Evolutionary conservation across 1,140 invertebrate genomes (phyloP).

Genomic region (Tachypleus tridentatus): DNA sequence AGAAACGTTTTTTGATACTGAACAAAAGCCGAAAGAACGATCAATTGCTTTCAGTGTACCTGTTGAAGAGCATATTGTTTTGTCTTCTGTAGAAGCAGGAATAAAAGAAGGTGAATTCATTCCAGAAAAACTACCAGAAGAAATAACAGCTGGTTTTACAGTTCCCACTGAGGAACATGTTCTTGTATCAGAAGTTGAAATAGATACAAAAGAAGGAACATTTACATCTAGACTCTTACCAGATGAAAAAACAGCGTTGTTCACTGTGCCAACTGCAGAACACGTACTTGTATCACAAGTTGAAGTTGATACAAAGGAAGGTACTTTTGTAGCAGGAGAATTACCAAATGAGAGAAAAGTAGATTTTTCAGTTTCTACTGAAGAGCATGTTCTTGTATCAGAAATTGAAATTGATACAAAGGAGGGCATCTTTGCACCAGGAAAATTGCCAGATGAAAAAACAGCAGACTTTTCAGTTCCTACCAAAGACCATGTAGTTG

Average conservation of each 20-base stretch:
- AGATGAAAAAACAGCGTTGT: conserved; percentile 1
- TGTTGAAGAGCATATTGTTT: conserved; percentile 15
- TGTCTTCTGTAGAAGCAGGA: conserved; percentile 10
- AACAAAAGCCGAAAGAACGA: conserved; percentile 6
- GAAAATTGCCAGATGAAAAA: conserved; percentile 32
- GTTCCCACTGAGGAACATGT: conserved; percentile 20
- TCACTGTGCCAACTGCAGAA: conserved; percentile 11
- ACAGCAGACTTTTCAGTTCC: conserved; percentile 32
- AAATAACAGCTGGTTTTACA: conserved; percentile 12
- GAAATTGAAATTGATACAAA: conserved; percentile 8
- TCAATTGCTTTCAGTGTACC: conserved; percentile 12
- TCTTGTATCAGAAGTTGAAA: conserved; percentile 19
- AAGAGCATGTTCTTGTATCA: conserved; percentile 12
- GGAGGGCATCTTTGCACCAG: conserved; percentile 5
- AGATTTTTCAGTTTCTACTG: conserved; percentile 5
- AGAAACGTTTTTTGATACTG: conserved; percentile 14
- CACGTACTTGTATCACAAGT: conserved; percentile 10
- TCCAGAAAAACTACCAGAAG: conserved; percentile 6
- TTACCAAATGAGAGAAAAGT: conserved; percentile 12
- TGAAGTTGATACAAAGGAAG: conserved; percentile 17
- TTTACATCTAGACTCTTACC: conserved; percentile 11
- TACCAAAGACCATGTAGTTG: conserved; percentile 10
- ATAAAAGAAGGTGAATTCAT: conserved; percentile 7
- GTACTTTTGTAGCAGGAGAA: conserved; percentile 18
- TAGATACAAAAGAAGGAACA: conserved; percentile 17